Conservation (phyloP, 2,888 invertebrate species). For the Hyalella azteca region DNA sequence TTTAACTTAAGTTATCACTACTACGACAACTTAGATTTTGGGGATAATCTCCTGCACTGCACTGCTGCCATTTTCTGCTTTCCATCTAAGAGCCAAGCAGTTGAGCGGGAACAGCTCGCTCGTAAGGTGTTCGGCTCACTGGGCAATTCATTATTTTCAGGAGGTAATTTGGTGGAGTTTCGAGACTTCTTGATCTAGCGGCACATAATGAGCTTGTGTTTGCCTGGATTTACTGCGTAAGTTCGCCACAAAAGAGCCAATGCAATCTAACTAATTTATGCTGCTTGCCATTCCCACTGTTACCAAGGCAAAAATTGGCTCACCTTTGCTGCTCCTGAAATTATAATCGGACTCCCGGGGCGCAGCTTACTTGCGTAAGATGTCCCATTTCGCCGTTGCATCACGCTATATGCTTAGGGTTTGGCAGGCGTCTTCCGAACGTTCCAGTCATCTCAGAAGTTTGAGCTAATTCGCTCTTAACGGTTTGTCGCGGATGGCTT, state of each 20-base stretch:
- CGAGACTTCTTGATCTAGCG: constrained; percentile 24
- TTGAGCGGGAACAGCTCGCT: background rate
- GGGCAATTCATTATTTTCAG: constrained; percentile 3
- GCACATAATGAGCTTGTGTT: constrained; percentile 18
- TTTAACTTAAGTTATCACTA: no score
- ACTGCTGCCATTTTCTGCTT: no score
- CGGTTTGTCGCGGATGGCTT: no score
- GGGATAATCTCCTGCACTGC: no score
- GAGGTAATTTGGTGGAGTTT: background rate
- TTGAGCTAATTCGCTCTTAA: no score
- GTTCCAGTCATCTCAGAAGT: no score
- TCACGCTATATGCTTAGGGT: no score
- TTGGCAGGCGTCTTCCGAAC: no score
- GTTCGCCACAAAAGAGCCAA: constrained; percentile 1
- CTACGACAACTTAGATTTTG: no score
- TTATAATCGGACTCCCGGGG: background rate
- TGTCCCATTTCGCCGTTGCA: no score
- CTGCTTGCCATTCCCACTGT: constrained; percentile 14
- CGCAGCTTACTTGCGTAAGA: background rate
- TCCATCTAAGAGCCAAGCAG: no score
- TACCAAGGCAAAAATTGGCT: background rate
- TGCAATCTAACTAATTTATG: constrained; percentile 37
- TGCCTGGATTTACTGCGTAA: constrained; percentile 18
- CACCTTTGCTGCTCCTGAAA: constrained; percentile 2
- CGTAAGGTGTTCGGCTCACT: background rate